These are phyloP conservation scores for Tillus elongatus DNA, from an alignment of 2,888 invertebrate genomes.

Conservation along the genomic window DNA sequence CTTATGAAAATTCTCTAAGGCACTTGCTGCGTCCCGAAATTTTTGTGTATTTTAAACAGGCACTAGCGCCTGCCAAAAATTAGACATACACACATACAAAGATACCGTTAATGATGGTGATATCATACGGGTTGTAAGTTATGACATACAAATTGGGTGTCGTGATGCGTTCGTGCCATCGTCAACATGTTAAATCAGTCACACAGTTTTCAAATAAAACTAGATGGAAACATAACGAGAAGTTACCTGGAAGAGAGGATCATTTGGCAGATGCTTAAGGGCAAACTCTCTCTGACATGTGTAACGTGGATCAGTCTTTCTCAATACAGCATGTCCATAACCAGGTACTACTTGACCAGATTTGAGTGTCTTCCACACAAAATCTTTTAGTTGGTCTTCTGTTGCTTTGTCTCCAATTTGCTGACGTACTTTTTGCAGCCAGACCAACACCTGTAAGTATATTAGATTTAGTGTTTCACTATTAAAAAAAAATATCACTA, in stretches of 20 bases:
- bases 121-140: no score
- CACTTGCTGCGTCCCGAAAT: no score
- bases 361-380: constrained; percentile 95
- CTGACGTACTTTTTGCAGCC: constrained; percentile 82
- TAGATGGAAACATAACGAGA: not conserved
- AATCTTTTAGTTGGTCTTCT: constrained; percentile 88
- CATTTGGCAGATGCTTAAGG: constrained; percentile 84
- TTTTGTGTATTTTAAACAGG: no score
- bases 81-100: no score
- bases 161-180: no score
- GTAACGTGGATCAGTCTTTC: constrained; percentile 90
- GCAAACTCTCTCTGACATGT: constrained; percentile 92
- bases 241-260: constrained; percentile 71
- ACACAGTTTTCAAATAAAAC: not conserved
- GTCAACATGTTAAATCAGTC: no score
- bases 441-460: constrained; percentile 69
- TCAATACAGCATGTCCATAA: constrained; percentile 90
- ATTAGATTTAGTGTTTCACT: no score
- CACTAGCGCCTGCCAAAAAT: no score
- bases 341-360: constrained; percentile 95
- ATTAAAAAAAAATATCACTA: constrained; percentile 5
- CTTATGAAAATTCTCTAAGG: no score
- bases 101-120: no score
- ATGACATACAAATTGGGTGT: no score
- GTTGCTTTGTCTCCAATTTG: constrained; percentile 78